phyloP scores from a whole-genome alignment of 2,113 vertebrate genomes.

The Neomonachus schauinslandi region DNA sequence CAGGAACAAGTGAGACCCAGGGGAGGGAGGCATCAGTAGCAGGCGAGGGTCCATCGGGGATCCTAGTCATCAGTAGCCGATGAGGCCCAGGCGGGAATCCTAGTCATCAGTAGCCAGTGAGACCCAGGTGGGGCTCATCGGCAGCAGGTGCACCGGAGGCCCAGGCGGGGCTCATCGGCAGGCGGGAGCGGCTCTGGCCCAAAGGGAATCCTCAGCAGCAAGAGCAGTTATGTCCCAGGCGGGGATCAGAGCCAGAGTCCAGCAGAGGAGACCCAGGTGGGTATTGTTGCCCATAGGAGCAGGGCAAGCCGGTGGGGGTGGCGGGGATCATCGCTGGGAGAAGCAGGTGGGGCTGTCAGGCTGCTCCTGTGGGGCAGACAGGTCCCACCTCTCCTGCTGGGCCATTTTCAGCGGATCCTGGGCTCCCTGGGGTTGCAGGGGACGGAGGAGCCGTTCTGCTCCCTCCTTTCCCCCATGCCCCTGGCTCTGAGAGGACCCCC shows the following conservation, averaged over 20 bases:
- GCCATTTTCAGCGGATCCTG: not conserved
- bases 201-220: not conserved
- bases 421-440: not conserved
- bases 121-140: not conserved
- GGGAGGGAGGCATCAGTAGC: not conserved
- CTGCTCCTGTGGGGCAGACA: not conserved
- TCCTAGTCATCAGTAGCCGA: rapidly evolving
- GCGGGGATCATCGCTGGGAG: not conserved
- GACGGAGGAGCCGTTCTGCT: not conserved
- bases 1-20: rapidly evolving
- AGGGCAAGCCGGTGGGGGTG: not conserved
- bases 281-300: not conserved
- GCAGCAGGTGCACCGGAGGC: not conserved
- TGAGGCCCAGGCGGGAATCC: not conserved
- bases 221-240: not conserved
- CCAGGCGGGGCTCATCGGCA: not conserved
- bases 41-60: not conserved
- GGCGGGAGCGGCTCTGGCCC: not conserved
- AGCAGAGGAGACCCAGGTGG: not conserved
- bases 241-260: not conserved
- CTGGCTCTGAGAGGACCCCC: not conserved
- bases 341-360: not conserved
- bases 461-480: not conserved
- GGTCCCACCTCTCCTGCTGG: not conserved
- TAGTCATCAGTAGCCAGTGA: rapidly evolving